A percentile compares a stretch with the other conserved stretches of the same genome.
Evolutionary conservation across 2,113 vertebrate genomes (phyloP).

Genomic region (Serilophus lunatus): DNA sequence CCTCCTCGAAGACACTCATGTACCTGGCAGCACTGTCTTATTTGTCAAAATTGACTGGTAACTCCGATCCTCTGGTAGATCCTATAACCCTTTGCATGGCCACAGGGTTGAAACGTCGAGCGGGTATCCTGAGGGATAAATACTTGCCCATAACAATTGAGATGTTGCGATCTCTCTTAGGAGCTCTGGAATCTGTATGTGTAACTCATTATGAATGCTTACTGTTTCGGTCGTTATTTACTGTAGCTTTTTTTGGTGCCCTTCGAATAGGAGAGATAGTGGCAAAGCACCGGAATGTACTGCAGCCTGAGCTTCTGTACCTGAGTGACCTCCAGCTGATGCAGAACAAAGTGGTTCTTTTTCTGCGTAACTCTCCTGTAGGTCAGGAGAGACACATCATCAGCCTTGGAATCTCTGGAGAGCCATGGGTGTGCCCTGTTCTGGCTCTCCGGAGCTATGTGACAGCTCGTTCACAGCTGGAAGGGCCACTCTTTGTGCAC

Average conservation of each 20-base stretch:
- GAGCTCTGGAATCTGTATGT: constrained; percentile 18
- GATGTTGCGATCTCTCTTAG: constrained; percentile 11
- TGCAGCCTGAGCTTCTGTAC: constrained; percentile 20
- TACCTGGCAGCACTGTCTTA: constrained; percentile 5
- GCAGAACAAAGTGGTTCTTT: neutral
- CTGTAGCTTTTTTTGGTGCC: constrained; percentile 34
- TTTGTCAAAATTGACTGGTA: constrained; percentile 15
- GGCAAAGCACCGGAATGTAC: neutral
- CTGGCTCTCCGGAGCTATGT: neutral
- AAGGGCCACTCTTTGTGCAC: constrained; percentile 13
- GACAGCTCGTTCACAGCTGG: neutral
- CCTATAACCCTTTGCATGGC: neutral
- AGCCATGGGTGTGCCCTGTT: constrained; percentile 18
- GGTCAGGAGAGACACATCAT: neutral
- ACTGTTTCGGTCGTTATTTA: constrained; percentile 29
- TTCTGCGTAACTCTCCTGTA: neutral
- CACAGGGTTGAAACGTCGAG: neutral
- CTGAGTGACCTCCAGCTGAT: neutral
- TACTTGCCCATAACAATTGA: constrained; percentile 26
- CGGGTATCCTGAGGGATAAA: neutral
- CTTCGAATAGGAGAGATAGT: constrained; percentile 29
- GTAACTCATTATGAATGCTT: neutral
- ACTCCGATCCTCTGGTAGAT: constrained; percentile 12
- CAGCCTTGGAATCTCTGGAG: neutral
- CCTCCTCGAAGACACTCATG: neutral